Evolutionary conservation across 1,140 invertebrate species (phyloP), one percentile per base, ranked within the genome.

Genomic region (Caenorhabditis briggsae): DNA sequence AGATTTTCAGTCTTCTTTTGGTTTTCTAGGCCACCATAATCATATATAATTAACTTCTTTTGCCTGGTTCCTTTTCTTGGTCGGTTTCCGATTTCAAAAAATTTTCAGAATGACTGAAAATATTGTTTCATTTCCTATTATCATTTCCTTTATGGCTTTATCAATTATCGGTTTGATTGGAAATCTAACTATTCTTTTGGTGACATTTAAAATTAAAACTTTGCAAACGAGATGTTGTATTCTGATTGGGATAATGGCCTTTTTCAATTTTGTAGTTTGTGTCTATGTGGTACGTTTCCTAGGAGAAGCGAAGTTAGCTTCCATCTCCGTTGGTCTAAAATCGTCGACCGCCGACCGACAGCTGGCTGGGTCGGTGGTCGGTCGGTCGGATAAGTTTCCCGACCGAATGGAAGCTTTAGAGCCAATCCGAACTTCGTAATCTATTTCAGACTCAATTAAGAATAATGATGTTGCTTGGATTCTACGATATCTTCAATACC

Each of bases 191-290:
- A 78, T 78, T 23, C 11, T 78, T 8, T 1, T 48, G 2, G 33
- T 78, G n/a, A 78, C 70, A 8, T 12, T 43, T 9, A 78, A 0
- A 50, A 50, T 11, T n/a, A 78, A 48, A 50, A 46, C 70, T 11
- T 5, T 78, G 1, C 46, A 78, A 8, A 12, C 46, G 11, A 50
- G 20, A 50, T 78, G 70, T n/a, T 78, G n/a, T 50, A 23, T 50
- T 25, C 46, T 78, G 7, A 78, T 78, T 50, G 70, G 46, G 23
- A 78, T 78, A 2, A 78, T 78, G 70, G 18, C 43, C 0, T 50
- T 50, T 48, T 78, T 78, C 20, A 78, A 78, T 50, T 53, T 78
- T 50, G 23, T 78, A 23, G 25, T 50, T 50, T 50, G 70, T 50
- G 11, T 48, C 14, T 78, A 50, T 78, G 8, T 78, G 46, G 70